Base-by-base conservation (phyloP, 1,140 invertebrate species). In the Hormaphis cornu region DNA sequence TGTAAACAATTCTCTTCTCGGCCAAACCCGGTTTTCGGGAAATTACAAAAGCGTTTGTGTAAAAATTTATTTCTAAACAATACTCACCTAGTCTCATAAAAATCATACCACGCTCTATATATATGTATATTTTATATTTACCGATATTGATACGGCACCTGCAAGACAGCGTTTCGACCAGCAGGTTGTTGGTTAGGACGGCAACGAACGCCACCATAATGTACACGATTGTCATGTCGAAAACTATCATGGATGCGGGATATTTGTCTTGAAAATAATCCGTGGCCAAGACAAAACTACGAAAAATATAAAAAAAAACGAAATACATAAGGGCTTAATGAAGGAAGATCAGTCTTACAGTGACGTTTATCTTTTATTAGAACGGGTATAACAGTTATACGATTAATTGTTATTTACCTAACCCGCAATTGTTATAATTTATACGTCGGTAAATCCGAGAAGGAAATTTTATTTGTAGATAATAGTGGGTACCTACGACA, bases 201-300 rank as follows among this genome's bases (percentile, higher is more conserved):
- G 91, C 89, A 33, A 89, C 83, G 74, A 93, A 91, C 28, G 91
- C 90, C 70, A 90, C 86, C 12, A 88, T 82, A 71, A 95, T 93
- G 76, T 94, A 95, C 26, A 93, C 89, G 35, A 91, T 83, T 16
- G 89, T 92, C 87, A 95, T 93, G 77, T 95, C 91, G 77, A 94
- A 91, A 72, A 94, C 87, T 63, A 95, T 90, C 0, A 89, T 89
- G 0, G 88, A 86, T 16, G 84, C 84, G 1, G 90, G 90, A 79
- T 90, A 95, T 52, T 87, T 83, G 1, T 81, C 80, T 82, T 93
- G 89, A 79, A 91, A 93, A 76, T 90, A 93, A 79, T 93, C 91
- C 52, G 91, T 90, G 7, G 91, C 90, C 76, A 91, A 91, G 71
- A 93, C 90, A 77, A 93, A 93, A 76, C 90, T 91, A 80, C 56